phyloP scores from a whole-genome alignment of 37 sponge, comb jelly and placozoan species.

The Tethya wilhelma region DNA sequence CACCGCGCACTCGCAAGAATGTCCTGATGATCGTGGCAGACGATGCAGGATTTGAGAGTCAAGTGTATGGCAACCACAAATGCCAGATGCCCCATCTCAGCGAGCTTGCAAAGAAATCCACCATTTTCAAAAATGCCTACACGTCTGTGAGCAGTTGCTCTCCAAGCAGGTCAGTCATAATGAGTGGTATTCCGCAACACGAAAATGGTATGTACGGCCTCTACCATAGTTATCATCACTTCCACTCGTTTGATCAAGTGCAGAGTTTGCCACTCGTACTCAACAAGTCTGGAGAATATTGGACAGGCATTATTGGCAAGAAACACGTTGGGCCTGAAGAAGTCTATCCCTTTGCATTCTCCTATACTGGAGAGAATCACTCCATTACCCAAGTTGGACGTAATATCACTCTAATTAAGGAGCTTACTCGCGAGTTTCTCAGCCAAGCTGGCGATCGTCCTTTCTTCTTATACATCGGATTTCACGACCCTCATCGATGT shows the following conservation, averaged over 20 bases:
- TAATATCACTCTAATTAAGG: conserved; percentile 78
- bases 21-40: conserved; percentile 74
- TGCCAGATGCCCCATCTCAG: conserved; percentile 71
- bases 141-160: conserved; percentile 85
- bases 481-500: conserved; percentile 73
- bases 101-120: conserved; percentile 38
- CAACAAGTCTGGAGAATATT: conserved; percentile 52
- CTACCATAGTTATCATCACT: conserved; percentile 61
- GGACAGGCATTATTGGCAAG: conserved; percentile 85
- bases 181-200: conserved; percentile 80
- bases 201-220: conserved; percentile 88
- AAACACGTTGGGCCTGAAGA: conserved; percentile 82
- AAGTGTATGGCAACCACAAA: conserved; percentile 53
- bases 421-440: conserved; percentile 58
- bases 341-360: conserved; percentile 72
- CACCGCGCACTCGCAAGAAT: conserved; percentile 14
- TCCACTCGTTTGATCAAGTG: conserved; percentile 64
- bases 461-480: conserved; percentile 81
- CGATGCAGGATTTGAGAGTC: conserved; percentile 63
- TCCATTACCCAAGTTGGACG: conserved; percentile 67
- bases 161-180: conserved; percentile 76
- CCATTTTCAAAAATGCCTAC: conserved; percentile 58
- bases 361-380: conserved; percentile 69
- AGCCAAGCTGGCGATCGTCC: conserved; percentile 25
- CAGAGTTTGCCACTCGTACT: conserved; percentile 68